Evolutionary conservation across 2,888 invertebrate genomes (phyloP).

Genomic region (Lasiommata megera): DNA sequence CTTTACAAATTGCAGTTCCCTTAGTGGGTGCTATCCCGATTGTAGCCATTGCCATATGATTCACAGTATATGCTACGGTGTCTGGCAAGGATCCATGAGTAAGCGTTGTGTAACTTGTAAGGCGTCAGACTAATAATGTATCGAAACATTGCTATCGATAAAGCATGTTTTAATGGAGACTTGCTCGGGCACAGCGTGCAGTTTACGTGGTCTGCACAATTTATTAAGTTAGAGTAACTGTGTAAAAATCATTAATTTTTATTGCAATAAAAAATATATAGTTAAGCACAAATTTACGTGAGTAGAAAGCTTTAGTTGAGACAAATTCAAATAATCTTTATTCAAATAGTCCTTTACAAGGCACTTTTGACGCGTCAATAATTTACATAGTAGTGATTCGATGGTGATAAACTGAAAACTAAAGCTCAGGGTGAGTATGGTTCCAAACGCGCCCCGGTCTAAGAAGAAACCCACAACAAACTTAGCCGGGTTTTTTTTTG

Average conservation of each 20-base stretch:
- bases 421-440: no score
- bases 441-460: no score
- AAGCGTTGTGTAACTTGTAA: slow-evolving; percentile 41
- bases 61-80: slow-evolving; percentile 27
- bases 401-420: no score
- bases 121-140: slow-evolving; percentile 55
- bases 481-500: no score
- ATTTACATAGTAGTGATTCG: no score
- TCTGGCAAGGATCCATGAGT: slow-evolving; percentile 68
- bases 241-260: neutral
- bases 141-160: slow-evolving; percentile 41
- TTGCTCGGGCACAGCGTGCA: slow-evolving; percentile 10
- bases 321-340: no score
- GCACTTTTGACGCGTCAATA: no score
- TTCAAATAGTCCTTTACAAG: no score
- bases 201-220: neutral
- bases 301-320: no score
- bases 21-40: slow-evolving; percentile 16
- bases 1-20: neutral
- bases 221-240: neutral
- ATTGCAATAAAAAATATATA: neutral
- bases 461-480: no score
- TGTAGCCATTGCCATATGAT: slow-evolving; percentile 21
- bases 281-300: no score
- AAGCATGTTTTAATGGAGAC: neutral